Evolutionary conservation across 2,797 vertebrate species (phyloP).

Genomic region (Pangasius djambal): DNA sequence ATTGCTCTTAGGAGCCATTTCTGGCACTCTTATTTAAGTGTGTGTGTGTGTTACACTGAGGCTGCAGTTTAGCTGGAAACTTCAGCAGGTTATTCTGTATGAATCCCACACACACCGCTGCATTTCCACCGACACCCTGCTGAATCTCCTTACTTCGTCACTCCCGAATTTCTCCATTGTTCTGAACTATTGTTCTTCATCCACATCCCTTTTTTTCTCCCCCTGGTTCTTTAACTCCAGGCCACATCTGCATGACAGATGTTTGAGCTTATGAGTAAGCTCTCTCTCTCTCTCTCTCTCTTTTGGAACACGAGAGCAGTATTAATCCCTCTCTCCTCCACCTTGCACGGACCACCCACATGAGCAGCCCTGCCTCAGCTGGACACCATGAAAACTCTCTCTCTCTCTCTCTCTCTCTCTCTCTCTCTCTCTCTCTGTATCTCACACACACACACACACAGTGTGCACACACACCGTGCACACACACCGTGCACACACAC

Average conservation of each 20-base stretch:
- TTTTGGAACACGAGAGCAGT: slow-evolving; percentile 65
- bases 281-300: slow-evolving; percentile 43
- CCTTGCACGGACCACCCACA: slow-evolving; percentile 76
- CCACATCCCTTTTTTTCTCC: slow-evolving; percentile 52
- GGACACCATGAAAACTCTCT: slow-evolving; percentile 62
- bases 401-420: slow-evolving; percentile 6
- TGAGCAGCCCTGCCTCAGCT: slow-evolving; percentile 46
- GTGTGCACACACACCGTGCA: background rate
- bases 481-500: background rate
- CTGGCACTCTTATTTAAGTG: background rate
- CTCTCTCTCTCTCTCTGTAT: background rate
- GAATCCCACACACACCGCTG: slow-evolving; percentile 19
- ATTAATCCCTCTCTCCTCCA: slow-evolving; percentile 73
- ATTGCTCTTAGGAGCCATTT: background rate
- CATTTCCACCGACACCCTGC: slow-evolving; percentile 22
- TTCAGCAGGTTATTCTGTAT: slow-evolving; percentile 12
- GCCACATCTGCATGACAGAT: slow-evolving; percentile 76
- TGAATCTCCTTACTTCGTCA: slow-evolving; percentile 5
- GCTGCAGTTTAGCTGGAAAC: background rate
- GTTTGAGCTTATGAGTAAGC: slow-evolving; percentile 56
- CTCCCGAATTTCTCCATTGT: slow-evolving; percentile 56
- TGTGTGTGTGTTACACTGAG: slow-evolving; percentile 2
- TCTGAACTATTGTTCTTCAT: slow-evolving; percentile 57
- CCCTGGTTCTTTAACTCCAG: slow-evolving; percentile 56
- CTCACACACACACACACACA: background rate